Evolutionary conservation across 2,888 invertebrate species (phyloP), one percentile per base, ranked within the genome.

Genomic region (Cheilosia vernalis): DNA sequence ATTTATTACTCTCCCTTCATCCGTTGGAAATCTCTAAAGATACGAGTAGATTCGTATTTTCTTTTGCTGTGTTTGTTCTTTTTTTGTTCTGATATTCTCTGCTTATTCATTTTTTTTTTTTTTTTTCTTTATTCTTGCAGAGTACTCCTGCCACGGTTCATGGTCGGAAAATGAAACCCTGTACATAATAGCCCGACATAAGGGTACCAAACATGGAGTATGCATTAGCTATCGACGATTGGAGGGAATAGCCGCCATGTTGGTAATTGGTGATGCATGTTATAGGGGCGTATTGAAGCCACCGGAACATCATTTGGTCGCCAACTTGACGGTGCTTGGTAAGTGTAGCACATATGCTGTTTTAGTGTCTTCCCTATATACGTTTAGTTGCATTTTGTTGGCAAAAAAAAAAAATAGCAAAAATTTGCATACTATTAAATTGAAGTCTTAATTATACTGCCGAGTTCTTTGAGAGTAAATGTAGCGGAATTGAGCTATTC

Each of bases 131-230:
- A 13, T 30, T 33, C 60, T 69, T 87, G 19, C 93, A 97, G 97
- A 96, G 80, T 97, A 97, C 93, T 96, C 96, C 49, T 97, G 97
- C 91, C 97, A 97, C 92, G 97, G 97, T 64, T 95, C 96, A 56
- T 97, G 97, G 97, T 95, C 96, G 89, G 97, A 97, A 91, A 96
- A 96, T 90, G 96, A 96, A 87, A 96, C 96, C 70, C 96, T 96
- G 90, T 97, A 96, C 92, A 95, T 97, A 88, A 97, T 97, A 91
- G 92, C 92, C 19, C 89, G 91, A 37, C 92, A 92, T 87, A 90
- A 90, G 87, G 91, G 91, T 70, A 91, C 91, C 58, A 91, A 92
- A 87, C 92, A 92, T 78, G 91, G 91, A 60, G 92, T 92, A 37
- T 92, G 92, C 87, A 90, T 92, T 72, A 92, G 90, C 82, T 92